phyloP scores from a whole-genome alignment of 2,888 invertebrate species.

The Macrosoma leucophasiata region DNA sequence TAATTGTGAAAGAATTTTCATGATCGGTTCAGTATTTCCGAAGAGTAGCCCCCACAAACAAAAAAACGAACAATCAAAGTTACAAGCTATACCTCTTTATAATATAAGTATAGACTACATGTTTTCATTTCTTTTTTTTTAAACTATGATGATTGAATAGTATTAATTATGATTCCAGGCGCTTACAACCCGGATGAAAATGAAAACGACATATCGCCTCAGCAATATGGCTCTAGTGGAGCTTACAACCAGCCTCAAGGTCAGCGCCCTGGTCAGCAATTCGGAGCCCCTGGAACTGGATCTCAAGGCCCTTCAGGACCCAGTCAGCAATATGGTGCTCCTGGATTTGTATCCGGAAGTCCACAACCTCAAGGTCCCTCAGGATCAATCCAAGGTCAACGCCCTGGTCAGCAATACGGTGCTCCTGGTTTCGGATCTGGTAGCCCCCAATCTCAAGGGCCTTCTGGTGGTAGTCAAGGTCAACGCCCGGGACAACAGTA shows the following conservation, averaged over 20 bases:
- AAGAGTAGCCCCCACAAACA: no score
- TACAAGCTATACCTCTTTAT: no score
- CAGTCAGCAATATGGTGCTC: conserved; percentile 20
- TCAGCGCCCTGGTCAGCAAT: conserved; percentile 17
- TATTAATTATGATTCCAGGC: conserved; percentile 38
- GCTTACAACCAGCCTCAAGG: conserved; percentile 8
- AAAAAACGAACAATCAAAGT: no score
- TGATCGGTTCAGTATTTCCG: no score
- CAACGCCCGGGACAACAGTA: conserved; percentile 15
- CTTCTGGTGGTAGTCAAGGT: conserved; percentile 14
- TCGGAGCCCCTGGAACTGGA: conserved; percentile 11
- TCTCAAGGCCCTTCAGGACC: conserved; percentile 17
- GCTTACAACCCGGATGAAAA: conserved; percentile 62
- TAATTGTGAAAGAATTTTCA: no score
- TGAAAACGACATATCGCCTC: conserved; percentile 29
- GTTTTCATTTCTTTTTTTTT: no score
- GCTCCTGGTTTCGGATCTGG: conserved; percentile 12
- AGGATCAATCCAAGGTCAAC: conserved; percentile 13
- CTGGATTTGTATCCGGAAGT: conserved; percentile 6
- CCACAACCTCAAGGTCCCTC: conserved; percentile 4
- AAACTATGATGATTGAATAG: no score
- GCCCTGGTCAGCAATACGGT: conserved; percentile 18
- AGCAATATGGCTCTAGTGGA: conserved; percentile 29
- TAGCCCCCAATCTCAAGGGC: conserved; percentile 22
- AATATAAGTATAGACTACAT: no score